phyloP scores from a whole-genome alignment of 2,113 vertebrate species.

The Synchiropus splendidus region DNA sequence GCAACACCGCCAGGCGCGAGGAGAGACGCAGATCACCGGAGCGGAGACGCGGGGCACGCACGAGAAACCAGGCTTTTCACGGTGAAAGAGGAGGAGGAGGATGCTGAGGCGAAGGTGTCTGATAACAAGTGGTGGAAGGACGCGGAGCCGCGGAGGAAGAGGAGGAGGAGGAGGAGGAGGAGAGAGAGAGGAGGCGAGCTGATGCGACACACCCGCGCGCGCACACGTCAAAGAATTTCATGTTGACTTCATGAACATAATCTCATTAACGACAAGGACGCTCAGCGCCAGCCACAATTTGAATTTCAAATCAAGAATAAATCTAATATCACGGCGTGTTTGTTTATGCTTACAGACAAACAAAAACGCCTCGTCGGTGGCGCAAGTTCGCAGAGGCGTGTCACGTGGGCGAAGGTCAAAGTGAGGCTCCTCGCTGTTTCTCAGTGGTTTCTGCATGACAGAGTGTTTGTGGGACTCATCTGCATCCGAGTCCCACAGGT shows the following conservation, averaged over 20 bases:
- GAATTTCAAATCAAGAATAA: too few relatives aligned
- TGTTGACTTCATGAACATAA: conserved; percentile 4
- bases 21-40: neutral
- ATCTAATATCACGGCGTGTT: too few relatives aligned
- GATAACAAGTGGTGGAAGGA: conserved; percentile 29
- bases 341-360: too few relatives aligned
- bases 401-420: too few relatives aligned
- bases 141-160: conserved; percentile 9
- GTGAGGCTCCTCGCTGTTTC: too few relatives aligned
- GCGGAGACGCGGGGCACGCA: neutral
- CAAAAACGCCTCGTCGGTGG: too few relatives aligned
- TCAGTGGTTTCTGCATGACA: too few relatives aligned
- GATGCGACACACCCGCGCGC: conserved; percentile 16
- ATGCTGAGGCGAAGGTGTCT: conserved; percentile 29
- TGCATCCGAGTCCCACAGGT: too few relatives aligned
- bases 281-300: too few relatives aligned
- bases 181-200: conserved; percentile 11
- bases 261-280: conserved; percentile 2
- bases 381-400: too few relatives aligned
- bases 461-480: too few relatives aligned
- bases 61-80: neutral
- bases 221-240: conserved; percentile 16
- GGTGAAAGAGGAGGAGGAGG: conserved; percentile 2
- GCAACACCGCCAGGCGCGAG: neutral
- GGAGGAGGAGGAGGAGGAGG: conserved; percentile 45